These are phyloP conservation scores for Cephus nigrinus DNA, from an alignment of 2,888 invertebrate species.

Conservation along the genomic window DNA sequence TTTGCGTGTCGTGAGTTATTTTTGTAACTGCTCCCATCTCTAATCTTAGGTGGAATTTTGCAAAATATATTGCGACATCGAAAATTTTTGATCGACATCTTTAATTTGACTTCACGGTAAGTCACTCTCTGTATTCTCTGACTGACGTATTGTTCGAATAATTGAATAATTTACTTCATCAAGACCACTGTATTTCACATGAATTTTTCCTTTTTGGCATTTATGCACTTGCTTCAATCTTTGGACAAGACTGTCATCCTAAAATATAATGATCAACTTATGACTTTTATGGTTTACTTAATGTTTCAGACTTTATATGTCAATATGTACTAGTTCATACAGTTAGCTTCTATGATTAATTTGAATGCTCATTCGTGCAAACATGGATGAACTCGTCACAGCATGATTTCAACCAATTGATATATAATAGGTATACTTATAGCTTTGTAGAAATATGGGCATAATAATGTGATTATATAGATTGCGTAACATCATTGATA, in stretches of 20 bases:
- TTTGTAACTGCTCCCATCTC: slow-evolving; percentile 1
- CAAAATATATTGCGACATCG: slow-evolving; percentile 2
- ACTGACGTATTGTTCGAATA: neutral
- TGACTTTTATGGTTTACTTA: neutral
- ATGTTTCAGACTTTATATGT: neutral
- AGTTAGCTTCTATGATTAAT: neutral
- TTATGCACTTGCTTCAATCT: neutral
- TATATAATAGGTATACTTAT: neutral
- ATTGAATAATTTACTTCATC: neutral
- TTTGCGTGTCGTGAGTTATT: slow-evolving; percentile 5
- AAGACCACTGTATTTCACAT: neutral
- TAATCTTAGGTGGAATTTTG: slow-evolving; percentile 7
- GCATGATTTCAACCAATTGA: neutral
- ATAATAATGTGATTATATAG: neutral
- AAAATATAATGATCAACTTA: neutral
- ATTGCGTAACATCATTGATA: neutral
- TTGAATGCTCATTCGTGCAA: neutral
- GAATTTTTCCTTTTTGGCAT: neutral
- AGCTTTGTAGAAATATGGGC: neutral
- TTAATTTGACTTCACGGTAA: neutral
- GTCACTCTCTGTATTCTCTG: neutral
- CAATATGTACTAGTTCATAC: neutral
- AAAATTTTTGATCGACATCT: neutral
- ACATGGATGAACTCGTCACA: neutral
- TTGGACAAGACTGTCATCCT: neutral